A percentile compares a stretch with the other conserved stretches of the same genome.
Evolutionary conservation across 2,888 invertebrate genomes (phyloP).

Genomic region (Scaptomyza cyrtandrae): DNA sequence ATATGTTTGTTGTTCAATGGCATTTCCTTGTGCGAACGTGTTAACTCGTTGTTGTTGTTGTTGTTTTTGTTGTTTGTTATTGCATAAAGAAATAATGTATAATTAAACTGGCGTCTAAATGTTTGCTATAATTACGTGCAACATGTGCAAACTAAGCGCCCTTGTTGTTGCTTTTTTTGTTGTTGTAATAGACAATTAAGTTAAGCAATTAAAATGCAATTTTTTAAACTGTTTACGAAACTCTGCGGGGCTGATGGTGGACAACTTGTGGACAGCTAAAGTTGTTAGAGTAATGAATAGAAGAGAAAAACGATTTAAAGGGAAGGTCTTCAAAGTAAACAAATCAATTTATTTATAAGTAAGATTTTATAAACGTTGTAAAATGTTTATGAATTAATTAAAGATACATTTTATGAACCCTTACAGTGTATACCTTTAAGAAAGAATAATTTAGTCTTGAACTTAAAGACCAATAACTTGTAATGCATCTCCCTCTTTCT

Average conservation of each 20-base stretch:
- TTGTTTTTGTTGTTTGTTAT: no score
- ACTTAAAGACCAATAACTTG: conserved; percentile 22
- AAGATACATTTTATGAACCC: no score
- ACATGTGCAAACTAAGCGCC: conserved; percentile 57
- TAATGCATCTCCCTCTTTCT: neutral
- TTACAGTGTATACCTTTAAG: no score
- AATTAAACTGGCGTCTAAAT: conserved; percentile 71
- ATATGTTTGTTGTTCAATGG: conserved; percentile 27
- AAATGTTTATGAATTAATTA: no score
- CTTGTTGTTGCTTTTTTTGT: conserved; percentile 8
- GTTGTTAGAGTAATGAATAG: neutral
- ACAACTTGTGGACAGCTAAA: conserved; percentile 1
- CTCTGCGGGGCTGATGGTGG: neutral
- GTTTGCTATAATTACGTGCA: conserved; percentile 64
- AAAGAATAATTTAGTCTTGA: no score
- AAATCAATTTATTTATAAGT: no score
- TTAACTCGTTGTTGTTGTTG: conserved; percentile 20
- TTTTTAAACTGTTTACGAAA: conserved; percentile 40
- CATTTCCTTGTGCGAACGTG: conserved; percentile 45
- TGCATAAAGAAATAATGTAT: conserved; percentile 41
- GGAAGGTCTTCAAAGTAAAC: no score
- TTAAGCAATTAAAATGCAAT: conserved; percentile 69
- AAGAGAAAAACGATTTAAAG: no score
- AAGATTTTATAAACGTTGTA: no score
- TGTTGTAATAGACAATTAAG: conserved; percentile 49